Percentiles rank a stretch among this genome's conserved stretches.
Evolutionary conservation across 1,140 invertebrate species (phyloP).

Genomic region (Brachionus angularis): DNA sequence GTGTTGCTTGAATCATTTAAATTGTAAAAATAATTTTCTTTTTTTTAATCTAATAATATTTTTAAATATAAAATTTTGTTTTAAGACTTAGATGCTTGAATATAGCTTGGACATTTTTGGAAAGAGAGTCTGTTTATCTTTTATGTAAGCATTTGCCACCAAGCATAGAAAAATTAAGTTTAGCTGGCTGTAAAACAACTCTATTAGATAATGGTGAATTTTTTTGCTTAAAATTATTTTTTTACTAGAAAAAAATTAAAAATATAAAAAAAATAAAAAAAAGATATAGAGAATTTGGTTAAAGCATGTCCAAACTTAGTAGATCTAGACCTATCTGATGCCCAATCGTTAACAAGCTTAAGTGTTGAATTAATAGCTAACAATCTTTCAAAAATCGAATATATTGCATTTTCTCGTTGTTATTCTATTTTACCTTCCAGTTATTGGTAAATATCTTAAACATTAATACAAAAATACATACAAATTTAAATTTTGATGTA

Average conservation of each 20-base stretch:
- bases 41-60: no score
- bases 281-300: conserved; percentile 68
- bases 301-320: conserved; percentile 67
- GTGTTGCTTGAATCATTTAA: conserved; percentile 61
- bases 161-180: conserved; percentile 68
- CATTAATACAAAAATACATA: no score
- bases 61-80: conserved; percentile 47
- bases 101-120: conserved; percentile 74
- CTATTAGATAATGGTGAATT: conserved; percentile 70
- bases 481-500: not conserved
- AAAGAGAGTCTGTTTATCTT: conserved; percentile 62
- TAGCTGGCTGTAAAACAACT: conserved; percentile 72
- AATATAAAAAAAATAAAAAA: no score
- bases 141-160: conserved; percentile 65
- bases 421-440: conserved; percentile 68
- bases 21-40: no score
- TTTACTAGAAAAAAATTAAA: not conserved
- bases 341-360: conserved; percentile 66
- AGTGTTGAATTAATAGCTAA: conserved; percentile 63
- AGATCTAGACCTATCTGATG: conserved; percentile 80
- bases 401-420: conserved; percentile 76
- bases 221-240: not conserved
- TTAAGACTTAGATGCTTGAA: conserved; percentile 70
- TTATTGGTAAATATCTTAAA: conserved; percentile 63
- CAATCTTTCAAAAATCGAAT: conserved; percentile 68